Percentiles rank a stretch among this genome's conserved stretches.
Evolutionary conservation across 2,888 invertebrate species (phyloP).

Genomic region (Lasioglossum oenotherae): DNA sequence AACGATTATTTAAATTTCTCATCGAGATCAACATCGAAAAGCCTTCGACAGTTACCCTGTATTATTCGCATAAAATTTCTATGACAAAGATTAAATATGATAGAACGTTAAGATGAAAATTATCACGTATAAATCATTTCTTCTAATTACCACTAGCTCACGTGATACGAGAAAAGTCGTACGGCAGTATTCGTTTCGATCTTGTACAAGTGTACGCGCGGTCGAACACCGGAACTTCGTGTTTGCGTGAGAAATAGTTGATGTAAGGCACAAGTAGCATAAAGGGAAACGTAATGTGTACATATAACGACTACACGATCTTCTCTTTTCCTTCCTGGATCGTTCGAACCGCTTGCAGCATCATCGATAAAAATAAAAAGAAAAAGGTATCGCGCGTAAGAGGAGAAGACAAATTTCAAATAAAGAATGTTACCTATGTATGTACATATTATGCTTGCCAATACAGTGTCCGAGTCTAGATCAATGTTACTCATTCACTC

Average conservation of each 20-base stretch:
- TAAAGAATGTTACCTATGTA: constrained; percentile 8
- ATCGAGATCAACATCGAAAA: not conserved
- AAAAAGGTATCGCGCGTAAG: not conserved
- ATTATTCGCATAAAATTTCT: constrained; percentile 38
- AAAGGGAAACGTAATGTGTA: constrained; percentile 38
- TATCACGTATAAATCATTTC: constrained; percentile 29
- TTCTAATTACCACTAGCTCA: constrained; percentile 39
- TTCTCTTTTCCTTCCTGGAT: not conserved
- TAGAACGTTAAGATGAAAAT: constrained; percentile 36
- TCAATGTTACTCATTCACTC: constrained; percentile 33
- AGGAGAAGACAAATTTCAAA: not conserved
- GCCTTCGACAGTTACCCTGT: constrained; percentile 42
- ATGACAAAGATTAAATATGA: constrained; percentile 51
- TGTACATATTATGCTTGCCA: constrained; percentile 34
- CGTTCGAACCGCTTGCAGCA: not conserved
- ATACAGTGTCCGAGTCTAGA: constrained; percentile 22
- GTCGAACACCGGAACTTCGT: constrained; percentile 26
- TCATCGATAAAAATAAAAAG: not conserved
- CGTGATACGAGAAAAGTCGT: constrained; percentile 33
- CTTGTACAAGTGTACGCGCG: constrained; percentile 28
- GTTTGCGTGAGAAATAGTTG: constrained; percentile 20
- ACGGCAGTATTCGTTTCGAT: constrained; percentile 55
- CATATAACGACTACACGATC: constrained; percentile 29
- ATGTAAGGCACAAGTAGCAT: constrained; percentile 27
- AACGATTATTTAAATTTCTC: constrained; percentile 10